Conservation (phyloP, 1,140 invertebrate species). For the Dendrolimus punctatus region DNA sequence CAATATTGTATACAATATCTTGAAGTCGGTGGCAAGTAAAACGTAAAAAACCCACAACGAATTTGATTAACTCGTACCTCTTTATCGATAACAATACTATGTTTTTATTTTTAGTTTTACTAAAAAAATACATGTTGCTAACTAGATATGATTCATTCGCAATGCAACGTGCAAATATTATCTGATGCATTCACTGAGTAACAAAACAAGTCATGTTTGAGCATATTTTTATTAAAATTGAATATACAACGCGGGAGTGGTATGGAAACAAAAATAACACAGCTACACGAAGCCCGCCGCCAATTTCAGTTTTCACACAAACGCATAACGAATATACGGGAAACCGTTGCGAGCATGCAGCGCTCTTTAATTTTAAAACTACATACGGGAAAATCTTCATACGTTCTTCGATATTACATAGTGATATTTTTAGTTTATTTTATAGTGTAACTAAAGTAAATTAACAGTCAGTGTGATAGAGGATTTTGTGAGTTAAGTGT, state of each 20-base stretch:
- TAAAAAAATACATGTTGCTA: no score
- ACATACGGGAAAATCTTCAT: background rate
- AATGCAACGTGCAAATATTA: slow-evolving; percentile 5
- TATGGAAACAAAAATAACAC: slow-evolving; percentile 58
- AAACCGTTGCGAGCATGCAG: no score
- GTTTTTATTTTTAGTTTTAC: background rate
- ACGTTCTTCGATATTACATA: slow-evolving; percentile 2
- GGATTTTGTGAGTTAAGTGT: no score
- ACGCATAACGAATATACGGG: slow-evolving; percentile 23
- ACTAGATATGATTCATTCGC: background rate
- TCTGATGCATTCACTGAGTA: slow-evolving; percentile 3
- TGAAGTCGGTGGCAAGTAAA: no score
- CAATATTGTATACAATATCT: no score
- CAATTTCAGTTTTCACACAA: slow-evolving; percentile 43
- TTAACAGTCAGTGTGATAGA: no score
- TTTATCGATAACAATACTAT: background rate
- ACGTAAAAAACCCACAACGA: no score
- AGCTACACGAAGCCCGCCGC: slow-evolving; percentile 34
- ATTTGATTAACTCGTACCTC: background rate
- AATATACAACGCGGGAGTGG: slow-evolving; percentile 39
- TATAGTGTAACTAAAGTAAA: no score
- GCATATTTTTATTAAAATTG: slow-evolving; percentile 49
- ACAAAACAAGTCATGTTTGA: slow-evolving; percentile 6
- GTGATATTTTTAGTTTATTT: no score
- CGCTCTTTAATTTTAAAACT: no score